Evolutionary conservation across 2,888 invertebrate species (phyloP).

Genomic region (Tetropium fuscum): DNA sequence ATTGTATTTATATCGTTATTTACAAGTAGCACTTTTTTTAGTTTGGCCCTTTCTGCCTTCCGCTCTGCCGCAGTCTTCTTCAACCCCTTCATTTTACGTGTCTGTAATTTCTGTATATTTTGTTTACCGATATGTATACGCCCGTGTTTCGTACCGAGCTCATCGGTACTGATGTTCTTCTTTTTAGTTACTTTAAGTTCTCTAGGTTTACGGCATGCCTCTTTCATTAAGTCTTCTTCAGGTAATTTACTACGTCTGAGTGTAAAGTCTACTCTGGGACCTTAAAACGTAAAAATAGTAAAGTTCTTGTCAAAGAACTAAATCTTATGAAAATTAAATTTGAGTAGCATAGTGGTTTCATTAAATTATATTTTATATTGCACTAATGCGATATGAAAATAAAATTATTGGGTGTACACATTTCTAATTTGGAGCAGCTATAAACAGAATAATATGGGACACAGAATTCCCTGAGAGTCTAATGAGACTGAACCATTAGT

Average conservation of each 20-base stretch:
- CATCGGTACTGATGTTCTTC: constrained; percentile 92
- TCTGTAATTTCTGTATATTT: constrained; percentile 85
- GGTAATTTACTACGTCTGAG: constrained; percentile 90
- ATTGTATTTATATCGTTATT: constrained; percentile 35
- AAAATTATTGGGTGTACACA: no score
- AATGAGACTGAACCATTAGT: no score
- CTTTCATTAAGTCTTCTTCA: constrained; percentile 88
- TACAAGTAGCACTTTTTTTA: constrained; percentile 40
- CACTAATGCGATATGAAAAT: background rate
- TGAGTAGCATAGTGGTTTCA: no score
- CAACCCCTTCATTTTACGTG: constrained; percentile 91
- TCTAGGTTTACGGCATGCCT: constrained; percentile 84
- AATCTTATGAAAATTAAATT: no score
- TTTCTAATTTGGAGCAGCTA: no score
- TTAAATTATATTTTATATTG: background rate
- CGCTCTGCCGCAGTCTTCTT: constrained; percentile 79
- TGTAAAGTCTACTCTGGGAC: constrained; percentile 90
- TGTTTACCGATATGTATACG: constrained; percentile 95
- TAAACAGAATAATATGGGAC: no score
- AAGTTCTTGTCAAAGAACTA: no score
- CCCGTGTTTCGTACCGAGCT: constrained; percentile 89
- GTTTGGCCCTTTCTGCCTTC: constrained; percentile 68
- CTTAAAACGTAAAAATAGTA: constrained; percentile 64
- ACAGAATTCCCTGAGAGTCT: no score
- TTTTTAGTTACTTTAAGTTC: constrained; percentile 83